Evolutionary conservation across 2,113 vertebrate genomes (phyloP).

Genomic region (Syngnathus typhle): DNA sequence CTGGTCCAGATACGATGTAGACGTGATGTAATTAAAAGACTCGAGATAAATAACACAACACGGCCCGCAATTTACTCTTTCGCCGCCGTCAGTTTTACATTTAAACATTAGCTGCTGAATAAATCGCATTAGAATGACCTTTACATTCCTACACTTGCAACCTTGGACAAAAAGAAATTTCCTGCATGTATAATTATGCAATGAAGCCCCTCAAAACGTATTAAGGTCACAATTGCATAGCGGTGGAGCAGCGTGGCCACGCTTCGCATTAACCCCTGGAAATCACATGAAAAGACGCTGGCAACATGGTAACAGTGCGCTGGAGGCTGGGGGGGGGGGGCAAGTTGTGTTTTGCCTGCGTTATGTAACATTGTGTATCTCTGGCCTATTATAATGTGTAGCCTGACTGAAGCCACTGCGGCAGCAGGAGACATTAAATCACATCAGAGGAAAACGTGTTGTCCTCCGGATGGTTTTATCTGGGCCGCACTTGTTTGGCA

Average conservation of each 20-base stretch:
- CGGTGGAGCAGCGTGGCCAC: constrained; percentile 17
- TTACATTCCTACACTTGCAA: not conserved
- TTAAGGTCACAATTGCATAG: constrained; percentile 20
- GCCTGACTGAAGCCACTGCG: constrained; percentile 51
- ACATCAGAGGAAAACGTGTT: constrained; percentile 46
- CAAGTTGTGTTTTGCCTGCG: constrained; percentile 2
- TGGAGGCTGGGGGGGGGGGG: constrained; percentile 1
- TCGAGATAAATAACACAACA: not conserved
- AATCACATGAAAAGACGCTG: constrained; percentile 49
- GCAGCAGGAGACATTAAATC: constrained; percentile 45
- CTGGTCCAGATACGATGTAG: not conserved
- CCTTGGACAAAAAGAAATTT: not conserved
- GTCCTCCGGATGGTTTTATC: constrained; percentile 27
- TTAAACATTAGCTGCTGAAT: not conserved
- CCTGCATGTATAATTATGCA: constrained; percentile 5
- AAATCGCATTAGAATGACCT: not conserved
- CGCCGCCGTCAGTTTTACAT: no score
- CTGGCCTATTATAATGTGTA: constrained; percentile 52
- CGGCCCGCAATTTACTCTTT: no score
- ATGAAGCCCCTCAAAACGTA: constrained; percentile 35
- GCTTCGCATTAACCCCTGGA: constrained; percentile 42
- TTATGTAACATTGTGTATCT: constrained; percentile 50
- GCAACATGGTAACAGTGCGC: constrained; percentile 39
- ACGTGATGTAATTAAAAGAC: not conserved
- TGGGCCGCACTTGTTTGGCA: constrained; percentile 13